Base-by-base conservation (phyloP, 2,797 vertebrate species). In the Sebastes miniatus region DNA sequence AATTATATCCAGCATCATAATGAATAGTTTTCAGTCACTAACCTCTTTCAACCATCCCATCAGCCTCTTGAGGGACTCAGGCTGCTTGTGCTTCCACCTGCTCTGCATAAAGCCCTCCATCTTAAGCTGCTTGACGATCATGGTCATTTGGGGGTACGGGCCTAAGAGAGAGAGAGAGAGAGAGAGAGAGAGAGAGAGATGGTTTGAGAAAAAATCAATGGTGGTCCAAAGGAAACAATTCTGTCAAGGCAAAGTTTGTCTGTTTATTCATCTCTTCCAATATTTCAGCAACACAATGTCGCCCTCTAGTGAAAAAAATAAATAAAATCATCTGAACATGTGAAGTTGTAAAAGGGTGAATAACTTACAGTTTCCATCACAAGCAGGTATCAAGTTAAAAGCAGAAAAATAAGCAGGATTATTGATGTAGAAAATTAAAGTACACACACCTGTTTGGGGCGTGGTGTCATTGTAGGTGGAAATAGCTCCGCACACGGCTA, bases 401-500 rank as follows among this genome's bases (percentile, higher is more conserved):
- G 4, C 5, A 1, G 4, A 72, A 32, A 14, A 36, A 27, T 12
- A 1, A 13, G 6, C 25, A 32, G 7, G 2, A 29, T 1, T 31
- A 6, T n/a, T 11, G 4, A 18, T n/a, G 20, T 12, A 3, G 1
- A 25, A 16, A 47, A 52, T 18, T 1, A 13, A 36, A 25, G 13
- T 39, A 0, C 4, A 29, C 62, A 3, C 69, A 97, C 97, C 97
- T 92, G 88, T 96, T 72, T 97, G 95, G 16, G 93, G 91, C 0
- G 77, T 39, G 0, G 83, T 68, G 32, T 96, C 93, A 65, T 98
- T 97, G 86, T 98, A 98, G 0, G 81, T 76, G 29, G 97, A 97
- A 75, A 98, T 96, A 18, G 93, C 89, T n/a, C 97, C 97, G 80
- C 97, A 98, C 18, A 97, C 32, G 8, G 97, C 97, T 85, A 98